Conservation (phyloP, 2,888 invertebrate genomes). For the Drosophila incognita region DNA sequence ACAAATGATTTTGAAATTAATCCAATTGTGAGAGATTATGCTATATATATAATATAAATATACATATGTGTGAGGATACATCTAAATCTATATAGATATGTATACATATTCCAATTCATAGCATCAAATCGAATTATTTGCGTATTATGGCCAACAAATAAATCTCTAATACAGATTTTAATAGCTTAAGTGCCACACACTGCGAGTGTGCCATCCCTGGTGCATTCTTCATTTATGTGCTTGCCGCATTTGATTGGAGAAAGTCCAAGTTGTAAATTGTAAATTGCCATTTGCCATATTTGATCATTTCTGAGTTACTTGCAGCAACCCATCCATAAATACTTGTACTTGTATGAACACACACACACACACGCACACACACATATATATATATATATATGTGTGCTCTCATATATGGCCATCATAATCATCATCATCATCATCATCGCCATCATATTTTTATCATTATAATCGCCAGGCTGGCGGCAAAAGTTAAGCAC, state of each 20-base stretch:
- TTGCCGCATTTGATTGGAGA: slow-evolving; percentile 53
- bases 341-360: slow-evolving; percentile 6
- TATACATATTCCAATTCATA: neutral
- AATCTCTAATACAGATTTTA: neutral
- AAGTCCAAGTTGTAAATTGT: slow-evolving; percentile 56
- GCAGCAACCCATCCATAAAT: slow-evolving; percentile 40
- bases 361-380: slow-evolving; percentile 15
- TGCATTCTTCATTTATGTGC: slow-evolving; percentile 29
- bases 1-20: neutral
- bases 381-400: neutral
- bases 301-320: slow-evolving; percentile 43
- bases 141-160: neutral
- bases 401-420: slow-evolving; percentile 22
- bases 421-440: slow-evolving; percentile 8
- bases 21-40: neutral
- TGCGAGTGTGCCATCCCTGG: slow-evolving; percentile 31
- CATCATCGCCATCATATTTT: slow-evolving; percentile 23
- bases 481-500: slow-evolving; percentile 10
- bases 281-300: slow-evolving; percentile 52
- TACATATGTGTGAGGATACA: neutral
- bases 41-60: neutral
- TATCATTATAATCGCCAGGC: slow-evolving; percentile 12
- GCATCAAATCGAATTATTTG: neutral
- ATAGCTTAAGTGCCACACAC: neutral
- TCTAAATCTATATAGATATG: neutral